phyloP scores from a whole-genome alignment of 1,140 invertebrate genomes.

The Drosophila varians region DNA sequence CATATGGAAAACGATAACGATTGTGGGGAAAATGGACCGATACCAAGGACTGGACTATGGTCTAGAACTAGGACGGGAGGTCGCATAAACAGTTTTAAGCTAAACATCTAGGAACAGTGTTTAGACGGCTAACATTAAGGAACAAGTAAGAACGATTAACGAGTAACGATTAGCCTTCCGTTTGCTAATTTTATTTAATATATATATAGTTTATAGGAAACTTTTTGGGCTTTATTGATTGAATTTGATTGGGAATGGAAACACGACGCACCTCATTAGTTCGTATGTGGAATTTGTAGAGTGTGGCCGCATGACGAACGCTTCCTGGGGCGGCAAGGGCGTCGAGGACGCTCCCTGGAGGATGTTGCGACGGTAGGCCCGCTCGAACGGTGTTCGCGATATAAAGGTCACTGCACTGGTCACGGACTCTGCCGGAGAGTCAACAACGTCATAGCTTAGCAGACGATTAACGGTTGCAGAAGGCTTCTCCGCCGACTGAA shows the following conservation, averaged over 20 bases:
- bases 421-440: slow-evolving; percentile 54
- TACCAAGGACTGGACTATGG: slow-evolving; percentile 32
- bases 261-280: slow-evolving; percentile 82
- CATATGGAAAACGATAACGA: slow-evolving; percentile 39
- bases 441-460: slow-evolving; percentile 70
- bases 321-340: slow-evolving; percentile 53
- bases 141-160: slow-evolving; percentile 29
- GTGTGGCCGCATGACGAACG: slow-evolving; percentile 65
- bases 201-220: slow-evolving; percentile 11
- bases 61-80: slow-evolving; percentile 21
- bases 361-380: slow-evolving; percentile 73
- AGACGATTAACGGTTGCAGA: slow-evolving; percentile 45
- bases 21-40: slow-evolving; percentile 29
- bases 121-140: slow-evolving; percentile 19
- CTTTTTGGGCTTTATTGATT: slow-evolving; percentile 12
- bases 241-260: slow-evolving; percentile 28
- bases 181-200: slow-evolving; percentile 7
- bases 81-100: slow-evolving; percentile 21
- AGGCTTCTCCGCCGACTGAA: slow-evolving; percentile 68
- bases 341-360: slow-evolving; percentile 55
- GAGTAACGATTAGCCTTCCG: slow-evolving; percentile 25
- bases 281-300: slow-evolving; percentile 80
- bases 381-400: slow-evolving; percentile 79
- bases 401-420: slow-evolving; percentile 54
- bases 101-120: slow-evolving; percentile 30